Percentiles rank a stretch among this genome's conserved stretches.
phyloP scores from a whole-genome alignment of 2,888 invertebrate genomes.

The Polyommatus iphigenia region DNA sequence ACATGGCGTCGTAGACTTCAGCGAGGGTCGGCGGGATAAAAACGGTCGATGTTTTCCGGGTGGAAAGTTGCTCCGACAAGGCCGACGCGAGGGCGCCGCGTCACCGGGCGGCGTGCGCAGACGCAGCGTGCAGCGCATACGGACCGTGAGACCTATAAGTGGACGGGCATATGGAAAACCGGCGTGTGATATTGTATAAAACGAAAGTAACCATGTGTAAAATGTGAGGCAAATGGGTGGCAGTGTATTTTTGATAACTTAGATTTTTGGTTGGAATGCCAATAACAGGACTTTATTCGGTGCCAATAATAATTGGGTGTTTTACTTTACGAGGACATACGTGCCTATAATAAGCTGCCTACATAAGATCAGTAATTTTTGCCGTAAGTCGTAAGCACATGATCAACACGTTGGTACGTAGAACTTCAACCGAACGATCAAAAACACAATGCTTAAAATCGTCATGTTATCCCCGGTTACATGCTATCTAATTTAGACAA shows the following conservation, averaged over 20 bases:
- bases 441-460: too few species aligned
- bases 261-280: too few species aligned
- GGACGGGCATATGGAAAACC: not conserved
- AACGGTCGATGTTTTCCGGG: conserved; percentile 61
- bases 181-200: not conserved
- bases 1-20: conserved; percentile 53
- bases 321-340: too few species aligned
- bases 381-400: not conserved
- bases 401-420: not conserved
- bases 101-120: conserved; percentile 49
- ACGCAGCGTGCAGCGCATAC: not conserved
- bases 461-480: too few species aligned
- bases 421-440: not conserved
- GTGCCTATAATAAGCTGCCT: too few species aligned
- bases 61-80: conserved; percentile 73
- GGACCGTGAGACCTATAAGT: not conserved
- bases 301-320: too few species aligned
- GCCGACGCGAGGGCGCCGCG: conserved; percentile 60
- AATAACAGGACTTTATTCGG: too few species aligned
- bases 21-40: conserved; percentile 44
- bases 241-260: too few species aligned
- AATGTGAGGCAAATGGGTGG: too few species aligned
- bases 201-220: not conserved
- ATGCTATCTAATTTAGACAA: not conserved
- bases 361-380: not conserved